Evolutionary conservation across 1,140 invertebrate genomes (phyloP).

Genomic region (Eulimnadia texana): DNA sequence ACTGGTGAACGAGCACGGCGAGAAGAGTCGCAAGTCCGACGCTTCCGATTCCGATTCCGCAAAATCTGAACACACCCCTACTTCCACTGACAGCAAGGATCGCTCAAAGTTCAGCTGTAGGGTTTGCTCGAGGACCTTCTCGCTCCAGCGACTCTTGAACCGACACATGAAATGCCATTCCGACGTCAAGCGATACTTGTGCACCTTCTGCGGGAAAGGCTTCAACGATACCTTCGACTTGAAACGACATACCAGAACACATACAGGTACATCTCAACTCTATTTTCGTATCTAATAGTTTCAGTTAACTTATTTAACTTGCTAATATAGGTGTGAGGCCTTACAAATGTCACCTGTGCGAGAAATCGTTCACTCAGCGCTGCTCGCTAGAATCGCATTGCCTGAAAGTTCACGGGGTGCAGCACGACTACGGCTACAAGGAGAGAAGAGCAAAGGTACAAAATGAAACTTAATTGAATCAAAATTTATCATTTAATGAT

Average conservation of each 20-base stretch:
- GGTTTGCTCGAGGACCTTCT: slow-evolving; percentile 87
- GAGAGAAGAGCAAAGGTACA: slow-evolving; percentile 80
- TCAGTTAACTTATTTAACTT: slow-evolving; percentile 7
- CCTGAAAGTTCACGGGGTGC: slow-evolving; percentile 92
- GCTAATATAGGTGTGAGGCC: slow-evolving; percentile 69
- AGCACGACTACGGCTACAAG: slow-evolving; percentile 95
- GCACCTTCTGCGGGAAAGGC: slow-evolving; percentile 97
- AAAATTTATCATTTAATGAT: not conserved
- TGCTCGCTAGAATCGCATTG: slow-evolving; percentile 97
- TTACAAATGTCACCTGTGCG: slow-evolving; percentile 96
- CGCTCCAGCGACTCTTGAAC: slow-evolving; percentile 85
- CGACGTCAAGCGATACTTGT: slow-evolving; percentile 93
- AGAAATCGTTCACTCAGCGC: slow-evolving; percentile 98
- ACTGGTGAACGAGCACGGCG: slow-evolving; percentile 39
- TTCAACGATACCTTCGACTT: slow-evolving; percentile 99
- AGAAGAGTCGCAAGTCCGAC: slow-evolving; percentile 25
- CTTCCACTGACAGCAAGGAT: slow-evolving; percentile 38
- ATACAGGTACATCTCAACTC: slow-evolving; percentile 55
- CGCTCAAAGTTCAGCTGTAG: slow-evolving; percentile 48
- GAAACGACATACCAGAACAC: slow-evolving; percentile 95
- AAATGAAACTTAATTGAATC: not conserved
- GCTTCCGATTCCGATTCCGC: not conserved
- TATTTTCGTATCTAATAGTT: not conserved
- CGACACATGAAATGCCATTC: slow-evolving; percentile 99
- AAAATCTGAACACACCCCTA: slow-evolving; percentile 17